These are phyloP conservation scores for Daubentonia madagascariensis DNA, from an alignment of 2,113 vertebrate species.

Conservation along the genomic window DNA sequence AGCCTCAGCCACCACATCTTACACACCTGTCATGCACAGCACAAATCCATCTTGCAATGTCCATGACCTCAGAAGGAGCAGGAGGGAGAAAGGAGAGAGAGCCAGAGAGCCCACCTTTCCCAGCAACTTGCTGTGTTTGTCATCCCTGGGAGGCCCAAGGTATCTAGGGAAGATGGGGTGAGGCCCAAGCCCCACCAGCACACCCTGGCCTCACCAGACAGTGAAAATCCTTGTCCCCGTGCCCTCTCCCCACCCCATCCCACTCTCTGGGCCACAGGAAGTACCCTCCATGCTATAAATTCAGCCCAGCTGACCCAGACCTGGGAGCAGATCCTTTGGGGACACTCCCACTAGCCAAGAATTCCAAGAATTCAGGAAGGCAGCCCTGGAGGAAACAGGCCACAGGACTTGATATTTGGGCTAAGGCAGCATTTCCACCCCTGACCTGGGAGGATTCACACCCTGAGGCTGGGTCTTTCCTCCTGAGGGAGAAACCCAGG, in stretches of 20 bases:
- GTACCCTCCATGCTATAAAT: neutral
- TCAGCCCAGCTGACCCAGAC: neutral
- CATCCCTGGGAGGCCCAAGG: neutral
- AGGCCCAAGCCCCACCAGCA: neutral
- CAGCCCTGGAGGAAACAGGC: conserved; percentile 24
- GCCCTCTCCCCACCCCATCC: neutral
- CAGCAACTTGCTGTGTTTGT: neutral
- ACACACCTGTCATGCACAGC: neutral
- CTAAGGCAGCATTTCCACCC: neutral
- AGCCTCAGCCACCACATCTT: neutral
- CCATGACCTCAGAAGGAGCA: neutral
- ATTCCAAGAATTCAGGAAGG: conserved; percentile 49
- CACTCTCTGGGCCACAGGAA: neutral
- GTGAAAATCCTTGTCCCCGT: neutral
- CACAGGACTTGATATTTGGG: neutral
- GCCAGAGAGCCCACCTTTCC: neutral
- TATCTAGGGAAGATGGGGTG: neutral
- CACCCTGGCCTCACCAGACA: neutral
- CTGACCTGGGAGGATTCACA: neutral
- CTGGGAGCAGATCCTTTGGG: conserved; percentile 22
- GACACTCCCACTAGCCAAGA: neutral
- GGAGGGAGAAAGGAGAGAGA: neutral
- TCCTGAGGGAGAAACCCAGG: neutral
- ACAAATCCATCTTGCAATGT: neutral
- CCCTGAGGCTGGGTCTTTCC: neutral